phyloP scores from a whole-genome alignment of 1,140 invertebrate species.

The Mactra quadrangularis region DNA sequence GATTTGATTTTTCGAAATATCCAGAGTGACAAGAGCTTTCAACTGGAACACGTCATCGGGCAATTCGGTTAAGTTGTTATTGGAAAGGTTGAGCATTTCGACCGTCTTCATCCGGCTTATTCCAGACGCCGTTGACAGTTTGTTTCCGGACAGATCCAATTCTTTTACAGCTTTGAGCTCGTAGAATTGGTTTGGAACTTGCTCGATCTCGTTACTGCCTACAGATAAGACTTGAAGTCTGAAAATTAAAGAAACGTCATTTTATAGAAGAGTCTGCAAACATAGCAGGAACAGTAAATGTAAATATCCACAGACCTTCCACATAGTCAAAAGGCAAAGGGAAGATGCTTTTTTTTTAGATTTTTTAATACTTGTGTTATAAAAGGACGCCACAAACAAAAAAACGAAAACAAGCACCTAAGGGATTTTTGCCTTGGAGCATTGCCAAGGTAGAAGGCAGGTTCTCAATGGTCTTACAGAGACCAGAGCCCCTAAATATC shows the following conservation, averaged over 20 bases:
- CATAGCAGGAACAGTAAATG: too few species aligned
- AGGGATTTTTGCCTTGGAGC: too few species aligned
- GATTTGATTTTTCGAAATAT: constrained; percentile 76
- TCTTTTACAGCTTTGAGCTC: constrained; percentile 71
- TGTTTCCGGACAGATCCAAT: constrained; percentile 76
- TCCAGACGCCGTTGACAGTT: constrained; percentile 63
- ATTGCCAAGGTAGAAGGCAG: too few species aligned
- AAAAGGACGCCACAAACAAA: too few species aligned
- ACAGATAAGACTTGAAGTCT: constrained; percentile 71
- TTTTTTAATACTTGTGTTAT: not conserved
- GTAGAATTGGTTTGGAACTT: constrained; percentile 73
- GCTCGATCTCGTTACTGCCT: constrained; percentile 75
- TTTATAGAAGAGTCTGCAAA: not conserved
- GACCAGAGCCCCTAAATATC: too few species aligned
- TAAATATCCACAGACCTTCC: too few species aligned
- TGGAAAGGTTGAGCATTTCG: constrained; percentile 69
- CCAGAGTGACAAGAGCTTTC: constrained; percentile 70
- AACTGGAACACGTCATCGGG: constrained; percentile 74
- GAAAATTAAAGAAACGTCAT: not conserved
- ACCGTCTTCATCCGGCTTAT: constrained; percentile 70
- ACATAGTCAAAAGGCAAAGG: too few species aligned
- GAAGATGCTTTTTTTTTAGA: too few species aligned
- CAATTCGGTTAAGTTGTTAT: constrained; percentile 68
- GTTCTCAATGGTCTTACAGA: too few species aligned
- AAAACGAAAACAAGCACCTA: too few species aligned